Evolutionary conservation across 2,797 vertebrate genomes (phyloP).

Genomic region (Leucoraja ocellata): DNA sequence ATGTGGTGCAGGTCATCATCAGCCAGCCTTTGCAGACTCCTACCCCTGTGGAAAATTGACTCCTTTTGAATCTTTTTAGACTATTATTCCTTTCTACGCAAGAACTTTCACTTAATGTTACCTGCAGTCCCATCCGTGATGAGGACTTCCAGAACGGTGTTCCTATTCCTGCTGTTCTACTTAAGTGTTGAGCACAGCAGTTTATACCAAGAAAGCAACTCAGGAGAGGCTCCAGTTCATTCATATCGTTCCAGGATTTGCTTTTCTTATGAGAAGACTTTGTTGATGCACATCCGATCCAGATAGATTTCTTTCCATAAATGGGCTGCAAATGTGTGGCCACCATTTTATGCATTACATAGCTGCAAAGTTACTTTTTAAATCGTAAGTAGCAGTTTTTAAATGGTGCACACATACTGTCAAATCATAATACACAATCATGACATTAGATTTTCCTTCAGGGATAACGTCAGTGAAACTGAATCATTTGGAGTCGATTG

Average conservation of each 20-base stretch:
- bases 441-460: conserved; percentile 14
- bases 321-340: background rate
- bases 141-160: conserved; percentile 48
- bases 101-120: conserved; percentile 47
- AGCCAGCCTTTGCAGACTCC: conserved; percentile 82
- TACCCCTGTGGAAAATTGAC: conserved; percentile 75
- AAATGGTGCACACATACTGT: background rate
- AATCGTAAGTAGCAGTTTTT: conserved; percentile 6
- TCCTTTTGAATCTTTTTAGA: conserved; percentile 43
- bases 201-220: conserved; percentile 31
- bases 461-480: conserved; percentile 17
- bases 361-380: background rate
- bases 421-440: background rate
- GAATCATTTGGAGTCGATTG: background rate
- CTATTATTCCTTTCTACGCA: conserved; percentile 46
- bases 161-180: background rate
- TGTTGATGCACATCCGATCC: background rate
- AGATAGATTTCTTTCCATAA: conserved; percentile 20
- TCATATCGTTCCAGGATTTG: background rate
- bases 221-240: conserved; percentile 37
- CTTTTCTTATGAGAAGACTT: background rate
- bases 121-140: conserved; percentile 67
- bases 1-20: conserved; percentile 95
- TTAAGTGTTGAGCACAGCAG: conserved; percentile 23
- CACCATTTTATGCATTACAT: conserved; percentile 22